Percentiles rank a stretch among this genome's conserved stretches.
Conservation (phyloP, 2,797 vertebrate genomes). For the Orientallactaga sibirica region DNA sequence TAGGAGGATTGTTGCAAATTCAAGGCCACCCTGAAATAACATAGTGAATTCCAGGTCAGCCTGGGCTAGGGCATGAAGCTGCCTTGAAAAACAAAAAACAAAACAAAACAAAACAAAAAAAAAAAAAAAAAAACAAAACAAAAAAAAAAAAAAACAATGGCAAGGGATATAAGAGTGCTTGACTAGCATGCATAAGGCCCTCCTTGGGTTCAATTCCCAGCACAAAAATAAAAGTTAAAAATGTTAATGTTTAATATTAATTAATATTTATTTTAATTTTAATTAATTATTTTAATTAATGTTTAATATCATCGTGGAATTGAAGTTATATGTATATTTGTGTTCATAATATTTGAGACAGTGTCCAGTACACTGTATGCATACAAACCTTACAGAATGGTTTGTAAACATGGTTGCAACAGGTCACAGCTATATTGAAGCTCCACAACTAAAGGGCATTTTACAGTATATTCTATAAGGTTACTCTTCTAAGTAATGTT, state of each 20-base stretch:
- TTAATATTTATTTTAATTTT: too few relatives aligned
- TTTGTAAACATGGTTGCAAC: neutral
- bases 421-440: constrained; percentile 13
- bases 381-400: neutral
- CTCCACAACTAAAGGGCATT: constrained; percentile 20
- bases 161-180: too few relatives aligned
- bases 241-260: constrained; percentile 25
- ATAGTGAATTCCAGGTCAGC: too few relatives aligned
- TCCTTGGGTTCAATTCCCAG: neutral
- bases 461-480: neutral
- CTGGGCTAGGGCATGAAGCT: too few relatives aligned
- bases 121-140: too few relatives aligned
- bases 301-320: constrained; percentile 16
- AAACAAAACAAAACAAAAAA: too few relatives aligned
- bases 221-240: neutral
- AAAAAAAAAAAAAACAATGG: too few relatives aligned
- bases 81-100: too few relatives aligned
- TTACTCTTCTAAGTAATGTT: neutral
- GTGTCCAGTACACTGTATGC: neutral
- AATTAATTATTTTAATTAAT: too few relatives aligned
- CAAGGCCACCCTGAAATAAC: too few relatives aligned
- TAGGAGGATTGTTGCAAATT: too few relatives aligned
- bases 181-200: too few relatives aligned
- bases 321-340: neutral
- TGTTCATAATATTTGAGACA: neutral